phyloP scores from a whole-genome alignment of 2,113 vertebrate genomes.

The Ginglymostoma cirratum region DNA sequence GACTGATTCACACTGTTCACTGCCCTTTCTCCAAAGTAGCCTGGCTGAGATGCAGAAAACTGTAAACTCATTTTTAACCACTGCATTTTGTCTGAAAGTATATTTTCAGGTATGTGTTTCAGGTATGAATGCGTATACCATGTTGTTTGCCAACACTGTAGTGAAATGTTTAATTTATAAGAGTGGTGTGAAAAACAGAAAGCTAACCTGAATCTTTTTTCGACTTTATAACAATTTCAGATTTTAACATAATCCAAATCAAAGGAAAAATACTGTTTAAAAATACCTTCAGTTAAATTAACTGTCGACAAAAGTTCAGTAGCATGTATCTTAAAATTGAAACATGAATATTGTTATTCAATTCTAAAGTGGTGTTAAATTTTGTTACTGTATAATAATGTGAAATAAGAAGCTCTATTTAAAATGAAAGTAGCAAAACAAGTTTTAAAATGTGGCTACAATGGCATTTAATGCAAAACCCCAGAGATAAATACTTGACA shows the following conservation, averaged over 20 bases:
- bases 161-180: background rate
- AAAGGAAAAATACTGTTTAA: background rate
- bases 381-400: background rate
- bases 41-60: background rate
- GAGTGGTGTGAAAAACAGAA: background rate
- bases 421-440: background rate
- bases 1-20: background rate
- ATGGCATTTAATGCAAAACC: background rate
- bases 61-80: background rate
- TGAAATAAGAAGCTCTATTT: background rate
- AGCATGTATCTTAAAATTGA: background rate
- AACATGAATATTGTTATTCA: background rate
- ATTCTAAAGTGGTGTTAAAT: background rate
- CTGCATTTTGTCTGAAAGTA: background rate
- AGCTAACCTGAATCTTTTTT: background rate
- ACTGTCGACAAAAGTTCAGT: background rate
- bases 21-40: background rate
- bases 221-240: background rate
- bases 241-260: background rate
- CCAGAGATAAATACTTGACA: background rate
- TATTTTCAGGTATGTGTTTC: background rate
- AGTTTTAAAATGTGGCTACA: background rate
- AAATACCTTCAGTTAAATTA: background rate
- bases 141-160: background rate
- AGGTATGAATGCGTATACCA: background rate